Base-by-base conservation (phyloP, 2,797 vertebrate genomes). In the Pantherophis vulpinus region DNA sequence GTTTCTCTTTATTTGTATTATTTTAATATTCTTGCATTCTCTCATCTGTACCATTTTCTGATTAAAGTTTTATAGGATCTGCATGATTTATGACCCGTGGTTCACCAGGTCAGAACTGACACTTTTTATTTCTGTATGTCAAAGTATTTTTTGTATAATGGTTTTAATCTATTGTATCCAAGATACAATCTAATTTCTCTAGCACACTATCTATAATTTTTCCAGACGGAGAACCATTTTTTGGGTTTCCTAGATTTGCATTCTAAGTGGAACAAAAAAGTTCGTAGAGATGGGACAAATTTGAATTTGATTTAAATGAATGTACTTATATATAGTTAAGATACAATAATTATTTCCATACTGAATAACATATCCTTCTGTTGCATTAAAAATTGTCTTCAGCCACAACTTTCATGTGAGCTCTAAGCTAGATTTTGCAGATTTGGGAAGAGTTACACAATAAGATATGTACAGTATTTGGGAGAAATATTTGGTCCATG, bases 21-120 rank as follows among this genome's bases (percentile, higher is more conserved):
- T 63, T 63, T 63, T 29, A 59, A 63, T 63, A n/a, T 61, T 47
- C 60, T 86, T 90, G 47, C 29, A 86, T 55, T 27, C 12, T 27
- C 74, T 86, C 47, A 90, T 93, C 58, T 32, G 54, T 29, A 63
- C 18, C 25, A 93, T 47, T 89, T 86, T 56, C 83, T 90, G 61
- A 93, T 93, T 93, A 93, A 90, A 93, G 47, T 11, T 93, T 59
- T 63, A 29, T 10, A 86, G 74, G 27, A 23, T 90, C n/a, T 83
- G 70, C 1, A 8, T 90, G 88, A 37, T 86, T 86, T 61, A 55
- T 90, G 88, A 86, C 16, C 20, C 27, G 54, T 86, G 70, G 83
- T 47, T 92, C n/a, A 92, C 58, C 58, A 37, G 60, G 70, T 83
- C 29, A 89, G 87, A 92, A 90, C 4, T 90, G 42, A 55, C 58